Conservation (phyloP, 2,113 vertebrate species). For the Erythrolamprus reginae region DNA sequence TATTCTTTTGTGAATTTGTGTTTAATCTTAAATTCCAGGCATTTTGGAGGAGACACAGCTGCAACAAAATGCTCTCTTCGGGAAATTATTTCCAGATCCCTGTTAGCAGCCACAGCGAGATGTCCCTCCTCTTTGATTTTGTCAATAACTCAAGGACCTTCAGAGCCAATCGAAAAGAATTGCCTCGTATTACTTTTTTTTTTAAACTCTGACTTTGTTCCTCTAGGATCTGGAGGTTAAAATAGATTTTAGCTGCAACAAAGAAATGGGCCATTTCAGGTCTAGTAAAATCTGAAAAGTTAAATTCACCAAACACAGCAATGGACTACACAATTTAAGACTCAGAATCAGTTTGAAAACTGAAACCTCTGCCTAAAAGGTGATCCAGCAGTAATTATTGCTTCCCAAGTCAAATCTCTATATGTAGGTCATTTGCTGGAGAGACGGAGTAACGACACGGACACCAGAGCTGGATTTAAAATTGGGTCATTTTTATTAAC, state of each 20-base stretch:
- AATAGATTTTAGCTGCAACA: not conserved
- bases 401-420: not conserved
- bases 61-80: not conserved
- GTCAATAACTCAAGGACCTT: constrained; percentile 8
- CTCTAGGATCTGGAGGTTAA: not conserved
- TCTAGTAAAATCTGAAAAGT: not conserved
- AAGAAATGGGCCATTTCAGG: not conserved
- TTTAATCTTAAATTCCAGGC: not conserved
- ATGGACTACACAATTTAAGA: not conserved
- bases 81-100: not conserved
- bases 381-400: not conserved
- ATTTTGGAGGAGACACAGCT: not conserved
- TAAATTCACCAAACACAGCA: not conserved
- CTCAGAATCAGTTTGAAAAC: not conserved
- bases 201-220: not conserved
- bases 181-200: not conserved
- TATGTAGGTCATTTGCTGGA: not conserved
- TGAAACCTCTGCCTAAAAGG: not conserved
- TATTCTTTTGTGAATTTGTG: not conserved
- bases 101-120: not conserved
- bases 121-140: not conserved
- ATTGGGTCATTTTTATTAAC: too few relatives aligned
- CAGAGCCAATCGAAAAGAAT: not conserved
- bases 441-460: too few relatives aligned
- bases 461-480: too few relatives aligned